Evolutionary conservation across 2,888 invertebrate species (phyloP), one percentile per base, ranked within the genome.

Genomic region (Drosophila cyrtoloma): DNA sequence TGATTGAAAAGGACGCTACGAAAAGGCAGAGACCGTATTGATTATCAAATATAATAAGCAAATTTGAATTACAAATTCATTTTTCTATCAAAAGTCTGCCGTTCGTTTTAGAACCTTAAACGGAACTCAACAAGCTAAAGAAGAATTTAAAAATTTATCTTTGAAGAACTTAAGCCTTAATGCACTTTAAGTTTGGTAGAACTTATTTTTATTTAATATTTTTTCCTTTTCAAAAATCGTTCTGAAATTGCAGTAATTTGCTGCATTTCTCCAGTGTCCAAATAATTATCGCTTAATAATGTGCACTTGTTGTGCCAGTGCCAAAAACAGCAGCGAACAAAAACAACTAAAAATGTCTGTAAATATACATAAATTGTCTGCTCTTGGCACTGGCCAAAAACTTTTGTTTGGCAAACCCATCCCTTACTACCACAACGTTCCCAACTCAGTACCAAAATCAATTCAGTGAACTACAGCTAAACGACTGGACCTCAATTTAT

Each of bases 261-360:
- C 33, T 35, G 67, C 56, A 68, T 51, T 69, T 74, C 58, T 30
- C 51, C n/a, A 55, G 37, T 60, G 57, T 60, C 59, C 70, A 81
- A 78, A 91, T 81, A 86, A 91, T 91, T 91, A 86, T 89, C 82
- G 91, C 88, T 79, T 91, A 89, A 91, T 86, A 88, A 90, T 87
- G 90, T 79, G 91, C 75, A 89, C 80, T 35, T 35, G 14, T 35
- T 35, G 14, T 35, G 35, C 5, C 35, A 14, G 14, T 35, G 35
- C 35, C 35, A 35, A 55, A 67, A 37, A 61, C 64, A 68, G 58
- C 58, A 69, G 26, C 67, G 3, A 67, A 71, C 56, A 44, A 57
- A 30, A 61, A 22, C 52, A 37, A 47, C 60, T 16, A 67, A 55
- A 44, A 68, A 58, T 51, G 47, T 59, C 62, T 63, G 53, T n/a